Percentiles rank a stretch among this genome's conserved stretches.
Conservation (phyloP, 2,113 vertebrate species). For the Podocnemis expansa region DNA sequence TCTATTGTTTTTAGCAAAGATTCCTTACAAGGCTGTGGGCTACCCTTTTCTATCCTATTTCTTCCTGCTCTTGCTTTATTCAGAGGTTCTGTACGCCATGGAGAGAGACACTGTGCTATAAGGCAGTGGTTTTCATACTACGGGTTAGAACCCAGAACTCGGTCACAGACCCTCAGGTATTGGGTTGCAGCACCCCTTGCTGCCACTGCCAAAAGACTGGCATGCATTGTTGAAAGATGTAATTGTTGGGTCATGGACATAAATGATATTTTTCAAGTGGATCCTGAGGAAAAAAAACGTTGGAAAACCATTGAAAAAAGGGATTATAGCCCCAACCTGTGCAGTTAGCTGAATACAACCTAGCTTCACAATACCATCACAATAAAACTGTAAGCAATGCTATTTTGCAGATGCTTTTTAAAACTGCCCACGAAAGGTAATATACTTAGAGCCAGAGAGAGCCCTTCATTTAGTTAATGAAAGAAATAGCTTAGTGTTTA, state of each 20-base stretch:
- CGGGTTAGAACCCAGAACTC: too few relatives aligned
- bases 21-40: constrained; percentile 3
- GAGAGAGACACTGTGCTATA: not conserved
- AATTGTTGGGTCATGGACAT: too few relatives aligned
- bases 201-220: too few relatives aligned
- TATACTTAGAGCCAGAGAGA: not conserved
- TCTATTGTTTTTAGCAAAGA: not conserved
- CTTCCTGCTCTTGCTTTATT: constrained; percentile 23
- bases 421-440: constrained; percentile 14
- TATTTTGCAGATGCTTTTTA: constrained; percentile 35
- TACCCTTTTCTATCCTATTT: not conserved
- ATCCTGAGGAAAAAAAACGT: too few relatives aligned
- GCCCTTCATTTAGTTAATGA: not conserved
- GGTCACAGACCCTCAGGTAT: too few relatives aligned
- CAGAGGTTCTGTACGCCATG: not conserved
- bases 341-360: not conserved
- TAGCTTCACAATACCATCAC: not conserved
- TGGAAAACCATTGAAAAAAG: too few relatives aligned
- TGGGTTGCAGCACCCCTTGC: too few relatives aligned
- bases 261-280: too few relatives aligned
- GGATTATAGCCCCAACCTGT: not conserved
- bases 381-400: constrained; percentile 23
- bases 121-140: too few relatives aligned
- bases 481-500: not conserved
- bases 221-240: too few relatives aligned